A percentile compares a stretch with the other conserved stretches of the same genome.
Conservation (phyloP, 2,113 vertebrate species). For the Pithys albifrons region DNA sequence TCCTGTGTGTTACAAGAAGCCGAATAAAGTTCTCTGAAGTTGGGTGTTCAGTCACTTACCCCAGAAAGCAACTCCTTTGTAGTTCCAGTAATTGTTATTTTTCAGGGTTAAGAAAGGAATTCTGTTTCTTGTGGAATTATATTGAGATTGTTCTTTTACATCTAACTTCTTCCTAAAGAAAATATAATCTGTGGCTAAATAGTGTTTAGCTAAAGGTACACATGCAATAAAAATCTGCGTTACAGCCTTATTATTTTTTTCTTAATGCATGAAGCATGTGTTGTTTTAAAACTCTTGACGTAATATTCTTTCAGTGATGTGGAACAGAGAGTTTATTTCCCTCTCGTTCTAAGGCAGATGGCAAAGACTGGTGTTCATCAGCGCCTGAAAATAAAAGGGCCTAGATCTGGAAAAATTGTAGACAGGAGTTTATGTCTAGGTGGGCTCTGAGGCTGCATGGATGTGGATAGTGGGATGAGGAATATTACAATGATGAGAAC, state of each 20-base stretch:
- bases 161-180: background rate
- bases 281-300: background rate
- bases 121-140: background rate
- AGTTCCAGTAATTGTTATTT: background rate
- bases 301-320: background rate
- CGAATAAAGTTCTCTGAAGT: background rate
- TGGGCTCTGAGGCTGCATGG: background rate
- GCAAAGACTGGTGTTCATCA: background rate
- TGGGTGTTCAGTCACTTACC: background rate
- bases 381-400: background rate
- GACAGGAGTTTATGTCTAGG: background rate
- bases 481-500: background rate
- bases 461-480: background rate
- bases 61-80: background rate
- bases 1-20: background rate
- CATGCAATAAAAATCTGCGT: constrained; percentile 6
- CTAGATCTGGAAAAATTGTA: background rate
- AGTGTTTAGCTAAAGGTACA: background rate
- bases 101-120: background rate
- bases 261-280: constrained; percentile 56
- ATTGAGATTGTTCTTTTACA: background rate
- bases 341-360: background rate
- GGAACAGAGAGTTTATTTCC: background rate
- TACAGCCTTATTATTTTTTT: background rate
- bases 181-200: constrained; percentile 27